Base-by-base conservation (phyloP, 2,797 vertebrate genomes). In the Chloroceryle inda region DNA sequence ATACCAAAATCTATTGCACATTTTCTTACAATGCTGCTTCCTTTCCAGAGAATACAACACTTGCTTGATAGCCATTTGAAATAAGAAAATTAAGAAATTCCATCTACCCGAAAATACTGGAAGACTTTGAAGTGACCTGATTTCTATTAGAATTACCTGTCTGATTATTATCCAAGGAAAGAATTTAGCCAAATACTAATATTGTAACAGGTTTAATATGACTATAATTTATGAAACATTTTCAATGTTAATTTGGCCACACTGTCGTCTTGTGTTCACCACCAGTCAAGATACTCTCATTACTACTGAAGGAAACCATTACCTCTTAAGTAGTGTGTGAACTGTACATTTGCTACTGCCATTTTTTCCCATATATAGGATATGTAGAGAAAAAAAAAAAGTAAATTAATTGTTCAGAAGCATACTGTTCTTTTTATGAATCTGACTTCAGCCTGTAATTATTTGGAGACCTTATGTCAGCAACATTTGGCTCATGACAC, bases 381-480 rank as follows among this genome's bases (percentile, higher is more conserved):
- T 66, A 24, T 3, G 7, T 20, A 45, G 9, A 89, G 13, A 18
- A 85, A 90, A 87, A 29, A 77, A 79, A 33, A 47, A 77, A 82
- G 56, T 61, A 44, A 95, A 92, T 29, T 2, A 66, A 88, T 81
- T 88, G 17, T 38, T 86, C 50, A 79, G 40, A 82, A 69, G 62
- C 18, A 82, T 49, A 66, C 35, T 92, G 90, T 76, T 58, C 62
- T 62, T 93, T 92, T 89, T 58, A 66, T 61, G 47, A 77, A 31
- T 77, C 35, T 63, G 40, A 42, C 52, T 79, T 33, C 21, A 85
- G 56, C 20, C 49, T 64, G 8, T 74, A 83, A 92, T 85, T 96
- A 92, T 89, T 80, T 80, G 67, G 49, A 87, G 71, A 63, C 87
- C 47, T 71, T 58, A 61, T 61, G 81, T 79, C 84, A 91, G 59